Evolutionary conservation across 2,888 invertebrate genomes (phyloP).

Genomic region (Catotricha subobsoleta): DNA sequence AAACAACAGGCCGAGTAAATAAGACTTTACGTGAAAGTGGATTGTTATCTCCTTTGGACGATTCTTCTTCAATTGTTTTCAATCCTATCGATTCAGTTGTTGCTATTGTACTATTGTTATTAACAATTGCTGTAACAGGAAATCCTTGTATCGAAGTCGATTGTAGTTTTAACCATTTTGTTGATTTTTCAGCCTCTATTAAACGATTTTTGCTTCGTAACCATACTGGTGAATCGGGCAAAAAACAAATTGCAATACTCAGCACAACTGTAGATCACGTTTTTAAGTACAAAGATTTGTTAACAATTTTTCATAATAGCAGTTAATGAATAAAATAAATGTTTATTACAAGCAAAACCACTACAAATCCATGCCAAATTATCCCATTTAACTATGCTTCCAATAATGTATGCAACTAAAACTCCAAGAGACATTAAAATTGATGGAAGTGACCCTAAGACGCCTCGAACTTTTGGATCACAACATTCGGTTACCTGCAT

Average conservation of each 20-base stretch:
- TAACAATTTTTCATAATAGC: too few relatives aligned
- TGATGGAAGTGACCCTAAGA: slow-evolving; percentile 45
- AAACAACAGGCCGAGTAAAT: slow-evolving; percentile 31
- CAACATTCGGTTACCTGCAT: slow-evolving; percentile 45
- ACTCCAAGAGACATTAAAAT: slow-evolving; percentile 46
- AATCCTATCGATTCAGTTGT: too few relatives aligned
- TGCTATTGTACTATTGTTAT: neutral
- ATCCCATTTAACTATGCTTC: slow-evolving; percentile 39
- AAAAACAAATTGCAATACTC: too few relatives aligned
- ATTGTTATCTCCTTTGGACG: neutral
- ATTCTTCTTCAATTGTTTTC: too few relatives aligned
- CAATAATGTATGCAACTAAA: slow-evolving; percentile 38
- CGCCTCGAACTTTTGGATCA: slow-evolving; percentile 42
- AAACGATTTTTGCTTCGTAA: slow-evolving; percentile 31
- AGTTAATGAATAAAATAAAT: too few relatives aligned
- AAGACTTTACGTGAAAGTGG: too few relatives aligned
- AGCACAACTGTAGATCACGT: too few relatives aligned
- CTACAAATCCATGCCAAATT: slow-evolving; percentile 37
- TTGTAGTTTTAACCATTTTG: slow-evolving; percentile 36
- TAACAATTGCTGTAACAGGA: too few relatives aligned
- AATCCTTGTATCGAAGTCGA: slow-evolving; percentile 12
- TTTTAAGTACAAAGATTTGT: too few relatives aligned
- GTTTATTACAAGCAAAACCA: slow-evolving; percentile 31
- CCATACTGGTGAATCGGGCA: too few relatives aligned
- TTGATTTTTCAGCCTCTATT: slow-evolving; percentile 29